Percentiles rank a stretch among this genome's conserved stretches.
Conservation (phyloP, 2,113 vertebrate species). For the Lagopus muta region DNA sequence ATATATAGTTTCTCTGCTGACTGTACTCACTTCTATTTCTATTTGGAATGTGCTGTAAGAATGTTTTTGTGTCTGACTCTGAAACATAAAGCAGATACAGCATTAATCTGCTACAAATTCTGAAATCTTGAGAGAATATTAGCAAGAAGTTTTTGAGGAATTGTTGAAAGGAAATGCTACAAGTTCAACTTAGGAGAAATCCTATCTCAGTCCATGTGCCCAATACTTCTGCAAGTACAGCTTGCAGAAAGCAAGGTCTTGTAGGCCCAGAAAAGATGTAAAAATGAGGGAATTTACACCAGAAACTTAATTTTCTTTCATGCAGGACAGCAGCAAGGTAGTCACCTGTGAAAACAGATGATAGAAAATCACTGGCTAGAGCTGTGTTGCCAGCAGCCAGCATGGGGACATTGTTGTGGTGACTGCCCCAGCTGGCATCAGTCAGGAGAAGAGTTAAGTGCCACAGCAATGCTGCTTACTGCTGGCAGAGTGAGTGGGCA, state of each 20-base stretch:
- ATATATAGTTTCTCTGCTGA: background rate
- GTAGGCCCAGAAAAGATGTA: background rate
- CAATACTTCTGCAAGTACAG: background rate
- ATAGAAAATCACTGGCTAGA: fast-evolving
- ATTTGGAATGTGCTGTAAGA: background rate
- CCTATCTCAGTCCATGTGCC: fast-evolving
- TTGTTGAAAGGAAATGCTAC: background rate
- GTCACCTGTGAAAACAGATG: background rate
- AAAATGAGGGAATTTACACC: background rate
- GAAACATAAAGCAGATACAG: background rate
- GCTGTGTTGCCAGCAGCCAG: background rate
- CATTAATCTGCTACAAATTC: background rate
- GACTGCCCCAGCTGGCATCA: background rate
- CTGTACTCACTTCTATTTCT: background rate
- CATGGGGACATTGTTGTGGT: fast-evolving
- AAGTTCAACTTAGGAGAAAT: background rate
- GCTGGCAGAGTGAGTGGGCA: background rate
- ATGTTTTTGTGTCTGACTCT: background rate
- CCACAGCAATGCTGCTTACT: background rate
- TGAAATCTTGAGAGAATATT: background rate
- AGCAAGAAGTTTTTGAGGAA: background rate
- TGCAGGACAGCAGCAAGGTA: background rate
- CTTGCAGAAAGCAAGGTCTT: background rate
- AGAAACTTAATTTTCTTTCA: background rate
- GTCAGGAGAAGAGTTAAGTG: background rate